A percentile compares a stretch with the other conserved stretches of the same genome.
Conservation (phyloP, 92 coral and sea anemone genomes). For the Zoanthus sociatus region DNA sequence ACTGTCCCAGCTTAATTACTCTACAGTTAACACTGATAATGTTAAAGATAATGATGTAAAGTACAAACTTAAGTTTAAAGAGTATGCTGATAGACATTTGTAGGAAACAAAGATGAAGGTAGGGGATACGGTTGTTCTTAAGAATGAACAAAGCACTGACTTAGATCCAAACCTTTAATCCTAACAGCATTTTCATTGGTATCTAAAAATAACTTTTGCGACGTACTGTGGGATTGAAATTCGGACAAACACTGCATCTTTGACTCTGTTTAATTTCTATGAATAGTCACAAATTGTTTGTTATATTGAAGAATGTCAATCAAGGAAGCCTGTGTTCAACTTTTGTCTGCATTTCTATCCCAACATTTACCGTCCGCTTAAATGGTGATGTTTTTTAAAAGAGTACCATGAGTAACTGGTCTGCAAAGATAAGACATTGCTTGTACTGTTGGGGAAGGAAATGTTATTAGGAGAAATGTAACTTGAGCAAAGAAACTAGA, state of each 20-base stretch:
- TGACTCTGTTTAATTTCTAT: too few species aligned
- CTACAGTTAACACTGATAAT: background rate
- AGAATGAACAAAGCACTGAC: conserved; percentile 5
- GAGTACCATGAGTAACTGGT: background rate
- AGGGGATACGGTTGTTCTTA: conserved; percentile 39
- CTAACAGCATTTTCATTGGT: background rate
- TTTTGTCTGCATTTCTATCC: too few species aligned
- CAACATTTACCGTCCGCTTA: too few species aligned
- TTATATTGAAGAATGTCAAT: too few species aligned
- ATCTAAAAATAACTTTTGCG: too few species aligned
- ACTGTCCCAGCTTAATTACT: conserved; percentile 32
- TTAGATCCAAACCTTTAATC: conserved; percentile 36
- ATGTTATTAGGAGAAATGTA: background rate
- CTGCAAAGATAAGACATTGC: conserved; percentile 11
- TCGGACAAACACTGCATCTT: too few species aligned
- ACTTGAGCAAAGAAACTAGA: background rate
- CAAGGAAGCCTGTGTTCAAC: too few species aligned
- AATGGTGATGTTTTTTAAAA: too few species aligned
- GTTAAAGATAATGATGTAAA: conserved; percentile 32
- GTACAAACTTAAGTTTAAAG: conserved; percentile 23
- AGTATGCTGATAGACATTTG: conserved; percentile 39
- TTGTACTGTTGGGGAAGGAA: background rate
- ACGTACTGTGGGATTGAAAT: too few species aligned
- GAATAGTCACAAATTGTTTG: too few species aligned
- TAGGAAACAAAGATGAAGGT: background rate